Conservation (phyloP, 2,888 invertebrate genomes). For the Linnaemya vulpina region DNA sequence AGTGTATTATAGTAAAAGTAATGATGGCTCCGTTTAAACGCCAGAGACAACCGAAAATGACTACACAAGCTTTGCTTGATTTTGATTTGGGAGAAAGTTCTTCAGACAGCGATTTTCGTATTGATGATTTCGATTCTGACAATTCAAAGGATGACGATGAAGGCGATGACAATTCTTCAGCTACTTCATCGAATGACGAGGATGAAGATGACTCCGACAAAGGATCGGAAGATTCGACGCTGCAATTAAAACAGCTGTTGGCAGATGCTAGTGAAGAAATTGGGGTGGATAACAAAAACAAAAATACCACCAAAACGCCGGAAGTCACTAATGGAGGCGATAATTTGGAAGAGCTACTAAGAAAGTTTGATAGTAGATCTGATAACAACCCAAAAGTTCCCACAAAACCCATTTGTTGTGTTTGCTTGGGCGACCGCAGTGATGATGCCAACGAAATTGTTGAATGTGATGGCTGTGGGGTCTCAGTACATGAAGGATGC, state of each 20-base stretch:
- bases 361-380: slow-evolving; percentile 70
- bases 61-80: slow-evolving; percentile 89
- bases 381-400: slow-evolving; percentile 82
- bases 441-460: slow-evolving; percentile 98
- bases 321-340: slow-evolving; percentile 70
- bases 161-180: slow-evolving; percentile 83
- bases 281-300: slow-evolving; percentile 66
- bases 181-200: slow-evolving; percentile 72
- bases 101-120: slow-evolving; percentile 97
- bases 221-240: slow-evolving; percentile 74
- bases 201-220: slow-evolving; percentile 70
- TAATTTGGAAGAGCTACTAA: slow-evolving; percentile 66
- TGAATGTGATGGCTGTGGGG: slow-evolving; percentile 98
- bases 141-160: slow-evolving; percentile 84
- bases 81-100: slow-evolving; percentile 95
- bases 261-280: slow-evolving; percentile 74
- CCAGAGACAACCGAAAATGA: slow-evolving; percentile 86
- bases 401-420: slow-evolving; percentile 93
- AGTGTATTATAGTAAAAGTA: slow-evolving; percentile 59
- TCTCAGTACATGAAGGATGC: slow-evolving; percentile 98
- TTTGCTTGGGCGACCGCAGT: slow-evolving; percentile 95
- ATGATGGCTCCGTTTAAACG: slow-evolving; percentile 79
- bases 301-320: slow-evolving; percentile 45
- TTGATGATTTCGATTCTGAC: slow-evolving; percentile 84
- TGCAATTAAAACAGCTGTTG: slow-evolving; percentile 76